Evolutionary conservation across 2,113 vertebrate genomes (phyloP).

Genomic region (Oenanthe melanoleuca): DNA sequence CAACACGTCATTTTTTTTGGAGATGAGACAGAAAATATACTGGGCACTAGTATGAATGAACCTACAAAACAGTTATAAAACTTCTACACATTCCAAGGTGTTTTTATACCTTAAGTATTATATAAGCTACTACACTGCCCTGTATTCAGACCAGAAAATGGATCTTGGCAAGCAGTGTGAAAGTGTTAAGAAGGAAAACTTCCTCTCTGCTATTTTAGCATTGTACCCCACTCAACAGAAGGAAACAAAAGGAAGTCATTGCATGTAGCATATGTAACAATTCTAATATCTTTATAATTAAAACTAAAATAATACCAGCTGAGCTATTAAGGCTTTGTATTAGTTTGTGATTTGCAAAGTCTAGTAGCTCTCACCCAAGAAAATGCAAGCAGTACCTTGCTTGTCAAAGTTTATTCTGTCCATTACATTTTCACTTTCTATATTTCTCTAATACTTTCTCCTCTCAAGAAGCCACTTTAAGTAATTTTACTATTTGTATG

Average conservation of each 20-base stretch:
- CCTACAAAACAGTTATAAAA: neutral
- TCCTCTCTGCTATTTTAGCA: neutral
- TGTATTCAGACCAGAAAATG: neutral
- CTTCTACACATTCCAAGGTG: neutral
- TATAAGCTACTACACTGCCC: neutral
- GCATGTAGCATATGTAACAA: neutral
- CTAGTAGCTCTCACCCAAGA: neutral
- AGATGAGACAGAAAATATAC: neutral
- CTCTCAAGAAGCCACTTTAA: neutral
- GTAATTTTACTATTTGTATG: neutral
- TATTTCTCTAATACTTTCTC: neutral
- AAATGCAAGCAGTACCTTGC: neutral
- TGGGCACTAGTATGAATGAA: neutral
- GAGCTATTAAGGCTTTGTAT: neutral
- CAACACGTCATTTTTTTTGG: neutral
- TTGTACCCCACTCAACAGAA: neutral
- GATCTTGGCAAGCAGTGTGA: neutral
- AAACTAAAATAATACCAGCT: neutral
- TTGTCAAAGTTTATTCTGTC: neutral
- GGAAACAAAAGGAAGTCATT: neutral
- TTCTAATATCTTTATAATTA: neutral
- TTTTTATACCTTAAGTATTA: neutral
- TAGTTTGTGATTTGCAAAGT: neutral
- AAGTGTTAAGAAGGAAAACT: neutral
- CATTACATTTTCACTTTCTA: neutral